Evolutionary conservation across 2,888 invertebrate species (phyloP), one percentile per base, ranked within the genome.

Genomic region (Coleophora deauratella): DNA sequence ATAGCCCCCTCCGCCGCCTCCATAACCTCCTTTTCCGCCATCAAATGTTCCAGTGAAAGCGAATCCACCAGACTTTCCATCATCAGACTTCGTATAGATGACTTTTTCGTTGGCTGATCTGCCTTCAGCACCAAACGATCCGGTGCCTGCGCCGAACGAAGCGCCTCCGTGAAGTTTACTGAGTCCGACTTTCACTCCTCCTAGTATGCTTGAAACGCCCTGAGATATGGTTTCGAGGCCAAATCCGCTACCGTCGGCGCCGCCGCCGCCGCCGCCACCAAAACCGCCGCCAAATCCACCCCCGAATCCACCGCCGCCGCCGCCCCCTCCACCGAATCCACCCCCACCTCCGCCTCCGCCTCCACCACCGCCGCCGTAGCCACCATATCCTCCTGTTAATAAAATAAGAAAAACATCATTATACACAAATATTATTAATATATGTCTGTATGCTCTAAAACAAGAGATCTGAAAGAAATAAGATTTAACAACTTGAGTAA

Each of bases 61-160:
- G 43, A 75, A 81, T 1, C 81, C 84, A 41, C 80, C 80, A 40
- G 84, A 84, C 47, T 76, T 82, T 42, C 80, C 81, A 42, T 82
- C 81, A 27, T 75, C 70, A 13, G 80, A 77, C 47, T 76, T 71
- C 0, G 76, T 72, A 45, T 69, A 73, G 15, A 82, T 62, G 1
- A 68, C 62, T 57, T 79, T 78, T 41, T 66, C 67, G 33, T 61
- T 59, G 35, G 49, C 55, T 15, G 57, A 62, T 2, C 66, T 59
- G 10, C 59, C 56, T 3, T 12, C n/a, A n/a, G n/a, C 21, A 6
- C 21, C 6, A 21, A 21, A 21, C 3, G 21, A 21, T 4, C 21
- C 21, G 6, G n/a, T n/a, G n/a, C n/a, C n/a, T n/a, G n/a, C n/a
- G n/a, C n/a, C n/a, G n/a, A n/a, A n/a, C n/a, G n/a, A n/a, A n/a